phyloP scores from a whole-genome alignment of 2,888 invertebrate genomes.

The Eilema caniola region DNA sequence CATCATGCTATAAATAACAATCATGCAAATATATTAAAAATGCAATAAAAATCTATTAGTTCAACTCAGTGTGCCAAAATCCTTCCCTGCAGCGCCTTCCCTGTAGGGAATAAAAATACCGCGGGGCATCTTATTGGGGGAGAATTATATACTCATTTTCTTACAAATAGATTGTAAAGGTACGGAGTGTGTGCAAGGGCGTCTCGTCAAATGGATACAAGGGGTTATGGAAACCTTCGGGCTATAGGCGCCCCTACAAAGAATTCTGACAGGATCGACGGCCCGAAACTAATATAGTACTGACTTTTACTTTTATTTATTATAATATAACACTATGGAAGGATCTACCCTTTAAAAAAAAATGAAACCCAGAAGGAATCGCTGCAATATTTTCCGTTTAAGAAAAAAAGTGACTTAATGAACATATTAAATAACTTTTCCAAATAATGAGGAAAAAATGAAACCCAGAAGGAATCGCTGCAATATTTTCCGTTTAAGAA shows the following conservation, averaged over 20 bases:
- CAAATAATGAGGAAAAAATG: too few species aligned
- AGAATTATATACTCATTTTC: slow-evolving; percentile 81
- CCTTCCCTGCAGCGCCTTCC: slow-evolving; percentile 57
- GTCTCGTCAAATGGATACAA: slow-evolving; percentile 74
- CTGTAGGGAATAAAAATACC: slow-evolving; percentile 72
- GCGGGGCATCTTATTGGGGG: slow-evolving; percentile 68
- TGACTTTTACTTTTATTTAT: slow-evolving; percentile 37
- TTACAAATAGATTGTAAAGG: slow-evolving; percentile 82
- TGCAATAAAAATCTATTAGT: slow-evolving; percentile 20
- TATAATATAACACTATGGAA: not conserved
- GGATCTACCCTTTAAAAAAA: not conserved
- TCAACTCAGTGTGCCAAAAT: slow-evolving; percentile 45
- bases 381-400: too few species aligned
- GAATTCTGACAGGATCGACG: slow-evolving; percentile 64
- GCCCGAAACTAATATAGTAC: slow-evolving; percentile 55
- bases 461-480: too few species aligned
- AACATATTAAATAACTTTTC: too few species aligned
- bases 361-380: too few species aligned
- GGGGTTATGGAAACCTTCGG: slow-evolving; percentile 59
- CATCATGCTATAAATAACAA: not conserved
- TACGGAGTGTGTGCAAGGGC: slow-evolving; percentile 62
- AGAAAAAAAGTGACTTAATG: too few species aligned
- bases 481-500: too few species aligned
- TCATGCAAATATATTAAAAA: slow-evolving; percentile 8
- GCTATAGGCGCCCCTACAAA: slow-evolving; percentile 69